Percentiles rank a stretch among this genome's conserved stretches.
These are phyloP conservation scores for Bombylius major DNA, from an alignment of 2,888 invertebrate species.

Conservation along the genomic window DNA sequence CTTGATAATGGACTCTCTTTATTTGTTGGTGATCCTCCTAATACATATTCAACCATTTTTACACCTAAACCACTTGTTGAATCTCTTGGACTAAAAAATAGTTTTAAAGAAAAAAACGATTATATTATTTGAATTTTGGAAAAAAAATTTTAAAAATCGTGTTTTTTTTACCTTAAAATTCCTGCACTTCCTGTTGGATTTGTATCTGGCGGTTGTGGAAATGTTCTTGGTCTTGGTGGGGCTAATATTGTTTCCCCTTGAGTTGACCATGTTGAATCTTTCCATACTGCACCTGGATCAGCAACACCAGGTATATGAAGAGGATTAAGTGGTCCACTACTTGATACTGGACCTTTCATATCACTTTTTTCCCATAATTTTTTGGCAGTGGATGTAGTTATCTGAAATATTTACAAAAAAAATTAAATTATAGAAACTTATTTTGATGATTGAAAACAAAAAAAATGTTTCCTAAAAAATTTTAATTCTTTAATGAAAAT, in stretches of 20 bases:
- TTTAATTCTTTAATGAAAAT: too few species aligned
- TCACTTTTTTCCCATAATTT: slow-evolving; percentile 82
- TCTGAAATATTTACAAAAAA: slow-evolving; percentile 42
- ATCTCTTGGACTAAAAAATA: slow-evolving; percentile 63
- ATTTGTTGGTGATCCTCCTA: slow-evolving; percentile 80
- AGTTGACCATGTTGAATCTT: slow-evolving; percentile 87
- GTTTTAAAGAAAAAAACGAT: slow-evolving; percentile 17
- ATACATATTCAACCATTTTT: slow-evolving; percentile 97
- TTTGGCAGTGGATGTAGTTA: slow-evolving; percentile 87
- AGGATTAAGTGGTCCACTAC: slow-evolving; percentile 52
- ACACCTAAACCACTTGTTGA: slow-evolving; percentile 85
- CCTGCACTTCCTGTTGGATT: slow-evolving; percentile 39
- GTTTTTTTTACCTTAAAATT: slow-evolving; percentile 29
- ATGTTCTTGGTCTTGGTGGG: slow-evolving; percentile 53
- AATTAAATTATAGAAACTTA: neutral
- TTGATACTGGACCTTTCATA: slow-evolving; percentile 53
- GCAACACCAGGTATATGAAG: slow-evolving; percentile 47
- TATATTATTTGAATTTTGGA: slow-evolving; percentile 16
- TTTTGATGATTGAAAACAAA: neutral
- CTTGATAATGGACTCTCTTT: slow-evolving; percentile 47
- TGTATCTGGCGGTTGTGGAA: slow-evolving; percentile 48
- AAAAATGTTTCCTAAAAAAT: too few species aligned
- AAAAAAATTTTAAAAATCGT: slow-evolving; percentile 1
- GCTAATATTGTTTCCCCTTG: slow-evolving; percentile 74
- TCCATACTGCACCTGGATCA: slow-evolving; percentile 64